A percentile compares a stretch with the other conserved stretches of the same genome.
Evolutionary conservation across 2,113 vertebrate genomes (phyloP).

Genomic region (Gavialis gangeticus): DNA sequence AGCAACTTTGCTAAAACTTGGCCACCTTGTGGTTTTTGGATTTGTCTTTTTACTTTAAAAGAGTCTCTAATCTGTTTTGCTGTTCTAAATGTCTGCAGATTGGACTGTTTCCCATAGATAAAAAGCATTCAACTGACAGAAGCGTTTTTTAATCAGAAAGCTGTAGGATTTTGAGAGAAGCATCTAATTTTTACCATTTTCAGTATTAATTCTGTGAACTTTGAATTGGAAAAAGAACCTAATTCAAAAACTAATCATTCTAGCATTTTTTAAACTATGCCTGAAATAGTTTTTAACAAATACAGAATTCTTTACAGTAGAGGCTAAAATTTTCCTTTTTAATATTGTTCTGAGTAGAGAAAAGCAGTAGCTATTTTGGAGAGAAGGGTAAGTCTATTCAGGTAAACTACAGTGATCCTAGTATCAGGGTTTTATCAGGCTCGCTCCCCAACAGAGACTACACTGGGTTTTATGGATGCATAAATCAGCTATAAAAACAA

Average conservation of each 20-base stretch:
- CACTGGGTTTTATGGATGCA: neutral
- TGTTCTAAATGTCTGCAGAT: neutral
- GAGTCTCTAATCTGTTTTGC: neutral
- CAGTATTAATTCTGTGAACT: neutral
- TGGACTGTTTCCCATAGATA: neutral
- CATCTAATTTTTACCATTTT: neutral
- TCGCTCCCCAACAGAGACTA: neutral
- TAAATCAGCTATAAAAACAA: neutral
- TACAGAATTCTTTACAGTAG: neutral
- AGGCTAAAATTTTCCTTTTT: neutral
- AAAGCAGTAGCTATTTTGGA: conserved; percentile 8
- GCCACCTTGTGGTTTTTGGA: neutral
- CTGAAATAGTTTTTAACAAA: neutral
- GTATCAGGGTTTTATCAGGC: neutral
- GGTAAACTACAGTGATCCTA: neutral
- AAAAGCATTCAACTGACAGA: neutral
- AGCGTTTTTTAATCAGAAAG: neutral
- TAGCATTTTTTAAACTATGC: neutral
- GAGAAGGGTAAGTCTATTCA: neutral
- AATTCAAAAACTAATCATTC: neutral
- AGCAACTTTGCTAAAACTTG: neutral
- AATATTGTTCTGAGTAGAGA: neutral
- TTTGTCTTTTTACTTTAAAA: neutral
- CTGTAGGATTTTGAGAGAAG: neutral
- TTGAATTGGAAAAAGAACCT: neutral